A percentile compares a stretch with the other conserved stretches of the same genome.
Evolutionary conservation across 2,888 invertebrate species (phyloP).

Genomic region (Atethmia centrago): DNA sequence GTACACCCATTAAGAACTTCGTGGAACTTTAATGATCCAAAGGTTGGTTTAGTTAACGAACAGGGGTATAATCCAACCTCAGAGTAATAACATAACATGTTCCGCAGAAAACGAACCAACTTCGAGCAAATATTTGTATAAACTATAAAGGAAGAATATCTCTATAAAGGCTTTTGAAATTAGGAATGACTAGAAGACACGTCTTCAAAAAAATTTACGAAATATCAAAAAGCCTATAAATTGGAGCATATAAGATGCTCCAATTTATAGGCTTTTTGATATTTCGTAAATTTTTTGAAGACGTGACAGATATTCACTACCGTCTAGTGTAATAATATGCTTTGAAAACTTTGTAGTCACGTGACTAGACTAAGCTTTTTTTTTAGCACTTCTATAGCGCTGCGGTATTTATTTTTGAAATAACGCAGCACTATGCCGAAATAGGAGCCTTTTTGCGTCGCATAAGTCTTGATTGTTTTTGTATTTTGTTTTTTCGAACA

Average conservation of each 20-base stretch:
- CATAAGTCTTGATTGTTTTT: too few species aligned
- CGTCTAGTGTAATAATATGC: neutral
- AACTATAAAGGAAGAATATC: neutral
- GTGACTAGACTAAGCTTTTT: neutral
- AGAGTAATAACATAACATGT: neutral
- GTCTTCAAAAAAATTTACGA: neutral
- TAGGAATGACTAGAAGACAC: too few species aligned
- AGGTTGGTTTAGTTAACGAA: constrained; percentile 26
- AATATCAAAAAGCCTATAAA: neutral
- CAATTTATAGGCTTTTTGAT: neutral
- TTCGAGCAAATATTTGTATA: neutral
- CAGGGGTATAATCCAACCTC: constrained; percentile 11
- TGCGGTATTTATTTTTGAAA: too few species aligned
- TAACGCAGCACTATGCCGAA: too few species aligned
- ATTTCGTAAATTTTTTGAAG: neutral
- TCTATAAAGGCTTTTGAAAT: neutral
- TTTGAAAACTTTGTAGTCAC: neutral
- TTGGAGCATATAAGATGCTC: neutral
- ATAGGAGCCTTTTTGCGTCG: too few species aligned
- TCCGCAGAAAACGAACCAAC: neutral
- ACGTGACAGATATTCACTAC: neutral
- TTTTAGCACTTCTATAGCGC: too few species aligned
- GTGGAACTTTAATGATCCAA: constrained; percentile 43
- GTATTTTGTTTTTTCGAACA: too few species aligned
- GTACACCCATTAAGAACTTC: constrained; percentile 35